Evolutionary conservation across 2,888 invertebrate genomes (phyloP), one percentile per base, ranked within the genome.

Genomic region (Apocheima hispidaria): DNA sequence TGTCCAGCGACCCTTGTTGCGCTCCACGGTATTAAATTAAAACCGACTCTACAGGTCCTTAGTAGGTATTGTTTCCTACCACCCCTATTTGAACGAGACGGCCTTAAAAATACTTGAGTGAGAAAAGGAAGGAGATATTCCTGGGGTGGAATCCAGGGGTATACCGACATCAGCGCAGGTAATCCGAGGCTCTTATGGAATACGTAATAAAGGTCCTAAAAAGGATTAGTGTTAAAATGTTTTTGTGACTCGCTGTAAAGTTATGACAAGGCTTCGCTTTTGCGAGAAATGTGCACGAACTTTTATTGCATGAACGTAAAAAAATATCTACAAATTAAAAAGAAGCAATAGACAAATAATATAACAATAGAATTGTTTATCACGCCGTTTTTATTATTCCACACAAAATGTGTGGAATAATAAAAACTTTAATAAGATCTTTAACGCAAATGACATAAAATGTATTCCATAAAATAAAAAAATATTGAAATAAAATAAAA

Each of bases 121-220:
- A 41, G 56, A 69, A 52, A 52, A 60, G 41, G 60, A 57, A 35
- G 56, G 35, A 23, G 2, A 16, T 2, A 63, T 57, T 55, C 66
- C 58, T 61, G 65, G 35, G 36, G 20, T 41, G 21, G 21, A 21
- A 21, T 41, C 7, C 12, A 26, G 44, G 44, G 44, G 26, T 28
- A n/a, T n/a, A 44, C 65, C 71, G 66, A 54, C 61, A 58, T 57
- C 61, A 57, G 61, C 54, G 60, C 70, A 73, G 71, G 75, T 80
- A 78, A 79, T 74, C 75, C 74, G 51, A 53, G 69, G 64, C 69
- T 74, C 66, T 71, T 71, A 54, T 71, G 66, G 74, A 80, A 78
- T 77, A 78, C 70, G 72, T 75, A 78, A 76, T 76, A 75, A 72
- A 74, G 70, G 66, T 72, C 64, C 54, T 50, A 60, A 60, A 49